Evolutionary conservation across 1,140 invertebrate genomes (phyloP), one percentile per base, ranked within the genome.

Genomic region (Drosophila asahinai): DNA sequence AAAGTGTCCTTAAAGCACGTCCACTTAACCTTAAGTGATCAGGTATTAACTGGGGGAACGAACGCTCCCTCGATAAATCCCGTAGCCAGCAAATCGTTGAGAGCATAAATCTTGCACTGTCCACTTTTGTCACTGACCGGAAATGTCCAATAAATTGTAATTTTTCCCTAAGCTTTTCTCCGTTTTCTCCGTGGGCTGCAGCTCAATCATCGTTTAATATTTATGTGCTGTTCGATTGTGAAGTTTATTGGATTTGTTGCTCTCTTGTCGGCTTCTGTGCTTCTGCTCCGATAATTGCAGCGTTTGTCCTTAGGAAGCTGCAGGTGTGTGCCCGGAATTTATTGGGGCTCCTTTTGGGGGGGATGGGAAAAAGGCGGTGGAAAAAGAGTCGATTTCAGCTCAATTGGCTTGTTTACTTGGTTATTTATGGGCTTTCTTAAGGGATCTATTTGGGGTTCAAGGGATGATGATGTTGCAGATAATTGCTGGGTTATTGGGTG

Each of bases 161-260:
- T 90, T 90, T 90, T 86, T 89, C 74, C 67, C 51, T 77, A 90
- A 89, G 86, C 86, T 86, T 59, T 57, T 74, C 48, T 25, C 12
- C 15, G 8, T 36, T 36, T 36, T 12, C 33, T 11, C 33, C 59
- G 77, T 70, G 77, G 64, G 61, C 66, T 86, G 74, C 71, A 83
- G 68, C 86, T 90, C 86, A 90, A 90, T 90, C 86, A 90, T 90
- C 81, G 86, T 86, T 90, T 90, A 90, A 90, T 90, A 90, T 90
- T 90, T 90, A 90, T 90, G 81, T 90, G 86, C 75, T 82, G 79
- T 65, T 86, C 82, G 86, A 86, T 90, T 86, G 79, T 82, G 86
- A 90, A 90, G 86, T 90, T 90, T 90, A 90, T 90, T 90, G 86
- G 86, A 90, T 90, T 90, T 90, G 72, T 80, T 82, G 68, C 77